These are phyloP conservation scores for Miichthys miiuy DNA, from an alignment of 2,797 vertebrate species.

Conservation along the genomic window DNA sequence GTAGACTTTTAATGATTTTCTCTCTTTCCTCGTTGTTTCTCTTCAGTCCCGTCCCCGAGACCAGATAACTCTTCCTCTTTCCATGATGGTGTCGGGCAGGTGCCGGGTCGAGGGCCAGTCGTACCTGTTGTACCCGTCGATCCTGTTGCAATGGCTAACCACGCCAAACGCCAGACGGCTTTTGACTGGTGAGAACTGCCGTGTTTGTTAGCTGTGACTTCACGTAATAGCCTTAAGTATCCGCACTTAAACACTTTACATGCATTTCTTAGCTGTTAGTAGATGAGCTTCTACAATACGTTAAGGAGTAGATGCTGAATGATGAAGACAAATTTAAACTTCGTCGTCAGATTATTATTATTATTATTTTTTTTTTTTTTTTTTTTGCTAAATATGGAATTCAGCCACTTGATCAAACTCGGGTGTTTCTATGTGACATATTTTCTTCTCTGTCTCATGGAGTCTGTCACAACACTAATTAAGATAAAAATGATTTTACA, in stretches of 20 bases:
- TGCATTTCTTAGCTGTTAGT: too few species aligned
- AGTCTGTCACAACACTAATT: slow-evolving; percentile 37
- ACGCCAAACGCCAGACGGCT: slow-evolving; percentile 94
- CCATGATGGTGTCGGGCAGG: slow-evolving; percentile 89
- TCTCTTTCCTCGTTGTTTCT: slow-evolving; percentile 25
- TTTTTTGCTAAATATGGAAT: neutral
- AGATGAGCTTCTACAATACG: neutral
- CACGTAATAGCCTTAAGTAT: neutral
- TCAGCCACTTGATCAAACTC: slow-evolving; percentile 5
- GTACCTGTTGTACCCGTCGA: slow-evolving; percentile 88
- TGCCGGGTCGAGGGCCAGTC: slow-evolving; percentile 85
- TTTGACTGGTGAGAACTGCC: slow-evolving; percentile 93
- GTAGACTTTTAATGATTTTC: neutral
- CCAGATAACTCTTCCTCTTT: slow-evolving; percentile 97
- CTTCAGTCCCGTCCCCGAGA: slow-evolving; percentile 94
- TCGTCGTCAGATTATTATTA: neutral
- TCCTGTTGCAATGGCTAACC: slow-evolving; percentile 89
- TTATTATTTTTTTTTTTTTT: too few species aligned
- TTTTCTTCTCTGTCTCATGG: neutral
- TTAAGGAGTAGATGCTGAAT: neutral
- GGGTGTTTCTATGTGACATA: neutral
- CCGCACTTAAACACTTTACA: too few species aligned
- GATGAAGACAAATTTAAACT: neutral
- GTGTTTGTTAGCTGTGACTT: neutral
- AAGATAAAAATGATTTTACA: slow-evolving; percentile 6